These are phyloP conservation scores for Leucophenga varia DNA, from an alignment of 1,140 invertebrate genomes.

Conservation along the genomic window DNA sequence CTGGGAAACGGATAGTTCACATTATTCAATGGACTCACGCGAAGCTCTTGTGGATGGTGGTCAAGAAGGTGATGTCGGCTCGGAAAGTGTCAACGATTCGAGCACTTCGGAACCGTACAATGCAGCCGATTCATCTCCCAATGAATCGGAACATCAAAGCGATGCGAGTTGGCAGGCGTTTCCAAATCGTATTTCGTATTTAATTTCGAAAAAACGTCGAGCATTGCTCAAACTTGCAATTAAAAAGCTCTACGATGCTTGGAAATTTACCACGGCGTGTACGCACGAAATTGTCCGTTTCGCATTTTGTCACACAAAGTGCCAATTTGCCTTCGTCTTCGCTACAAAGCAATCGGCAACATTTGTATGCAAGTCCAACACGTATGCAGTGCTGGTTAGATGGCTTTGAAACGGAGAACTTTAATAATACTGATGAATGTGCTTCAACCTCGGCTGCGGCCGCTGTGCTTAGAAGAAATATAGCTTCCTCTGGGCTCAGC, in stretches of 20 bases:
- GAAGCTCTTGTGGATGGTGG: background rate
- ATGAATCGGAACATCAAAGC: conserved; percentile 34
- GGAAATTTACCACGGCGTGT: conserved; percentile 19
- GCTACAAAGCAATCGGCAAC: conserved; percentile 17
- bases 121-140: conserved; percentile 11
- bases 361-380: conserved; percentile 28
- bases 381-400: conserved; percentile 33
- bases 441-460: conserved; percentile 43
- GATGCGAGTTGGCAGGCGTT: conserved; percentile 39
- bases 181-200: conserved; percentile 51
- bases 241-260: conserved; percentile 25
- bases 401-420: conserved; percentile 34
- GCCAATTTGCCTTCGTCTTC: conserved; percentile 7
- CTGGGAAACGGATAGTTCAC: conserved; percentile 61
- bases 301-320: conserved; percentile 19
- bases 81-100: background rate
- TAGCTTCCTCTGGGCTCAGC: too few relatives aligned
- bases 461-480: too few relatives aligned
- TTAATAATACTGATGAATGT: conserved; percentile 33
- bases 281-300: background rate
- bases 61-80: background rate
- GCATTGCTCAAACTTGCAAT: conserved; percentile 47
- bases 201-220: conserved; percentile 51
- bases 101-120: conserved; percentile 4
- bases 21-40: background rate